Base-by-base conservation (phyloP, 37 sponge, comb jelly and placozoan genomes). In the Bolinopsis microptera region DNA sequence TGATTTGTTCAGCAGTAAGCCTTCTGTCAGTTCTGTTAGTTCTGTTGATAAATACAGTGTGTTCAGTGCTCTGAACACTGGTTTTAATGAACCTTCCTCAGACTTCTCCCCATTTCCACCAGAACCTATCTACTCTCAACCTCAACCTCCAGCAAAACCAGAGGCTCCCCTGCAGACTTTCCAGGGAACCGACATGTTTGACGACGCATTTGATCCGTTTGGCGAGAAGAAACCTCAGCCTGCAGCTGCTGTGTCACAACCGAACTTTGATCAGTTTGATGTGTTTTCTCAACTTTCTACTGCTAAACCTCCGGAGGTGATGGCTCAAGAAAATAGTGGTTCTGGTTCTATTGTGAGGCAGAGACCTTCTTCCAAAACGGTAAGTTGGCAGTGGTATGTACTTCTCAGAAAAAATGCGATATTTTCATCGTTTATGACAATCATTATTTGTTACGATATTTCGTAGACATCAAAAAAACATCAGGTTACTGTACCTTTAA, bases 191-290 rank as follows among this genome's bases (percentile, higher is more conserved):
- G 39, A 23, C 36, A 35, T 86, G 25, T 39, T 39, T 40, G 90
- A 41, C 30, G 90, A 41, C 31, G 40, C 41, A 22, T 86, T 86
- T 25, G 61, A 86, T 40, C 90, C 90, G 27, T 86, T 86, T 30
- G 18, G 18, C 30, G 35, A 13, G 35, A 77, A 77, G 32, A 48
- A 72, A 30, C 21, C 75, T 8, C 5, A 24, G 75, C 26, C 75
- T 5, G 90, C 41, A 86, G 48, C 90, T n/a, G 28, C 25, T 2
- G 26, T 30, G 21, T 26, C 61, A 3, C 3, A 8, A 3, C 21
- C 75, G 26, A n/a, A 72, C 31, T 28, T 28, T 2, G 27, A n/a
- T 40, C 90, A 86, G 30, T 39, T 39, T 41, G 90, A 23, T 18
- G 48, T 41, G 61, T 86, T 86, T 39, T 35, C 23, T n/a, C 22